Evolutionary conservation across 2,113 vertebrate species (phyloP), one percentile per base, ranked within the genome.

Genomic region (Microtus pennsylvanicus): DNA sequence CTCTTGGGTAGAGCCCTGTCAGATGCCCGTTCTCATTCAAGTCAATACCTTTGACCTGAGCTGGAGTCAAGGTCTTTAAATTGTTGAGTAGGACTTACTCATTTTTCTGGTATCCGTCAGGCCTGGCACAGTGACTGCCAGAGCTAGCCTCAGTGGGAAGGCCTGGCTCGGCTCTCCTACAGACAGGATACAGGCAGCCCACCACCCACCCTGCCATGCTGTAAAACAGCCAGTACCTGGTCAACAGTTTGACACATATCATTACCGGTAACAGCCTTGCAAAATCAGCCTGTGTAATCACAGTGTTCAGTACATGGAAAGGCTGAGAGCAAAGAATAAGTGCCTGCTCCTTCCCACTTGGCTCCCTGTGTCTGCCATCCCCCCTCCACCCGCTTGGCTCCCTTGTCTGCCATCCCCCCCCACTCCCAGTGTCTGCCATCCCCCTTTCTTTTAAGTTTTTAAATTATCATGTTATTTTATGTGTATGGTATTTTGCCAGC

Each of bases 301-400:
- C 96, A 92, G 61, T 72, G 45, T 90, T 96, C 63, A 38, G 87
- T 90, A 91, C 93, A 87, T 26, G 55, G 88, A 77, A 65, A 90
- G 81, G 35, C 38, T n/a, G 65, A 50, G 38, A 90, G 91, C 65
- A 81, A 85, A 83, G 89, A 63, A 74, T 8, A 65, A 63, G 80
- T 30, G 61, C 69, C 65, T 28, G 3, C 26, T 8, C 70, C 70
- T 55, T 87, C 58, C 75, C 38, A 3, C 91, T 67, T 55, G 7
- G 7, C 90, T 47, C 75, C 8, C 14, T 12, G 61, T 12, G 28
- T 45, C 45, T 52, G 6, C 42, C 52, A 21, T 35, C 52, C 19
- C 13, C 24, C 55, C 7, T 63, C 21, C 52, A 16, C 58, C 75
- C 35, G 3, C n/a, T 58, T 55, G 7, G 6, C 90, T 47, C 74